These are phyloP conservation scores for Cepaea nemoralis DNA, from an alignment of 1,140 invertebrate species.

Conservation along the genomic window DNA sequence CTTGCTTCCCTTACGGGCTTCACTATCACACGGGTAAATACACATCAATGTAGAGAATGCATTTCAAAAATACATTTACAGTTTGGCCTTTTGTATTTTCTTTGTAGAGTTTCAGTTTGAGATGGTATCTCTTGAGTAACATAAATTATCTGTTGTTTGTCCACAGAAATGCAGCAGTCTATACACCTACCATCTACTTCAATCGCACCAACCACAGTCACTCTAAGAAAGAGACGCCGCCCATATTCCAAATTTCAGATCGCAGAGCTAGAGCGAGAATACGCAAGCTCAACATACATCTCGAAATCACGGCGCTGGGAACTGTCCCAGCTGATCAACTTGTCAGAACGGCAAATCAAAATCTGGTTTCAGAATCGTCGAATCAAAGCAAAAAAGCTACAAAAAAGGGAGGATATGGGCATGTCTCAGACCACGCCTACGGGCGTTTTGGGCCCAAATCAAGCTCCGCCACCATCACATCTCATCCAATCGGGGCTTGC, in stretches of 20 bases:
- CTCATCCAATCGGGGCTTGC: constrained; percentile 34
- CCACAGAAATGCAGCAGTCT: constrained; percentile 62
- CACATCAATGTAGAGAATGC: too few relatives aligned
- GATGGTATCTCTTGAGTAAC: too few relatives aligned
- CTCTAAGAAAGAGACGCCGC: constrained; percentile 82
- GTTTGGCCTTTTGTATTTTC: too few relatives aligned
- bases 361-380: constrained; percentile 99
- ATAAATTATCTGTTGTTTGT: too few relatives aligned
- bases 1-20: too few relatives aligned
- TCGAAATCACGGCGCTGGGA: constrained; percentile 92
- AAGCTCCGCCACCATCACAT: constrained; percentile 27
- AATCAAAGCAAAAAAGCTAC: constrained; percentile 89
- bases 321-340: constrained; percentile 89
- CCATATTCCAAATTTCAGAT: constrained; percentile 96
- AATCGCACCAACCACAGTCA: constrained; percentile 64
- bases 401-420: constrained; percentile 61
- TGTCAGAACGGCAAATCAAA: constrained; percentile 92
- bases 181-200: constrained; percentile 67
- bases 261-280: constrained; percentile 92
- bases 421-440: constrained; percentile 30
- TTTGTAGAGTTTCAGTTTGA: too few relatives aligned
- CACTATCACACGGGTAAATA: too few relatives aligned
- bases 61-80: too few relatives aligned
- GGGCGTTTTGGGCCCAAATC: constrained; percentile 12
- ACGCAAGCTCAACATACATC: constrained; percentile 95